Conservation (phyloP, 2,797 vertebrate genomes). For the Gobionotothen gibberifrons region DNA sequence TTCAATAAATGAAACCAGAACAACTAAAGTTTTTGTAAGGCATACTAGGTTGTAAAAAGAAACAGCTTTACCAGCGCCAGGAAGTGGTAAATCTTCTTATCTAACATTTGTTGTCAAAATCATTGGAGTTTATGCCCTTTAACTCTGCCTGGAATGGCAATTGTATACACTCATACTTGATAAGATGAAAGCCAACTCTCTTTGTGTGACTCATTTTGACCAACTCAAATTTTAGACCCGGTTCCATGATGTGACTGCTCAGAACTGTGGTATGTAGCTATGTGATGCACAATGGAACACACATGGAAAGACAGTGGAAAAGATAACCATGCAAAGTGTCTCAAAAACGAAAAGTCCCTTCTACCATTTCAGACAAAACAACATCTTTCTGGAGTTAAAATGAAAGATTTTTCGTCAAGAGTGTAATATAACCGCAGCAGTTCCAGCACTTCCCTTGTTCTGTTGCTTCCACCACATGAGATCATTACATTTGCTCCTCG, state of each 20-base stretch:
- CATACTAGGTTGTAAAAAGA: too few relatives aligned
- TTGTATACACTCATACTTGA: background rate
- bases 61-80: too few relatives aligned
- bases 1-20: constrained; percentile 13
- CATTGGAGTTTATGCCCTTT: background rate
- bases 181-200: background rate
- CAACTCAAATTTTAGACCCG: background rate
- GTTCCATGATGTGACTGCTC: background rate
- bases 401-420: constrained; percentile 37
- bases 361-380: constrained; percentile 20
- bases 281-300: too few relatives aligned
- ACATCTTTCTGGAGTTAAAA: constrained; percentile 28
- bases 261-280: background rate
- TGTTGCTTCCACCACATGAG: constrained; percentile 75
- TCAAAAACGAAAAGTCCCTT: background rate
- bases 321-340: background rate
- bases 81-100: too few relatives aligned
- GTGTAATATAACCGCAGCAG: constrained; percentile 41
- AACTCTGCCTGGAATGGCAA: background rate
- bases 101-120: too few relatives aligned
- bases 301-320: background rate
- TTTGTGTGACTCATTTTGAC: background rate
- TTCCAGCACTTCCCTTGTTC: constrained; percentile 65
- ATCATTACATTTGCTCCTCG: constrained; percentile 79
- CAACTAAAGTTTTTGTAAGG: background rate